Evolutionary conservation across 2,113 vertebrate species (phyloP).

Genomic region (Lophura nycthemera): DNA sequence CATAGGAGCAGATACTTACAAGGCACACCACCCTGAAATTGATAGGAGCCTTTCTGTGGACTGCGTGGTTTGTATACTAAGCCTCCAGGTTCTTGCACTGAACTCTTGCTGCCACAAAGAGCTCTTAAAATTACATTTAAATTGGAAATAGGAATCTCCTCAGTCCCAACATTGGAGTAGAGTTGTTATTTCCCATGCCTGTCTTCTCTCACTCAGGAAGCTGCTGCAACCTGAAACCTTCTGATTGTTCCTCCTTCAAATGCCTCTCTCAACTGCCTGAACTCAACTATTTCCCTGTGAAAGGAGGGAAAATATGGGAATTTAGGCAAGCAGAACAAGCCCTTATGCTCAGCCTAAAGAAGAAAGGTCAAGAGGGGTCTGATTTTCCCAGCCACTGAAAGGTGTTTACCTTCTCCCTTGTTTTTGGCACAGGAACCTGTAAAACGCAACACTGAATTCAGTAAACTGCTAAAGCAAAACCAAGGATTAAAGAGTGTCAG

Average conservation of each 20-base stretch:
- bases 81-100: conserved; percentile 32
- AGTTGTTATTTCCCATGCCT: conserved; percentile 52
- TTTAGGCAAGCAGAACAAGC: conserved; percentile 6
- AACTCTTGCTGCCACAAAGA: conserved; percentile 5
- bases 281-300: background rate
- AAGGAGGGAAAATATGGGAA: conserved; percentile 24
- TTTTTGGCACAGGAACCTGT: background rate
- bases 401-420: background rate
- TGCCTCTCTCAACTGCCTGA: conserved; percentile 1
- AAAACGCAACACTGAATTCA: background rate
- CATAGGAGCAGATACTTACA: background rate
- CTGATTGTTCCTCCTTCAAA: conserved; percentile 56
- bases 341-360: background rate
- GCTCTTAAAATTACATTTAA: conserved; percentile 70
- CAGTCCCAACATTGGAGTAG: conserved; percentile 25
- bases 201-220: conserved; percentile 50
- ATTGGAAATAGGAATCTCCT: conserved; percentile 66
- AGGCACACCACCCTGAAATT: background rate
- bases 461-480: background rate
- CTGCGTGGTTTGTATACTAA: conserved; percentile 46
- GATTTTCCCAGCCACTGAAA: conserved; percentile 26
- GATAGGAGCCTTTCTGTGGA: conserved; percentile 36
- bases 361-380: conserved; percentile 18
- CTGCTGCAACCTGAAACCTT: conserved; percentile 45
- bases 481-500: background rate